Conservation (phyloP, 2,888 invertebrate species). For the Eristalis arbustorum region DNA sequence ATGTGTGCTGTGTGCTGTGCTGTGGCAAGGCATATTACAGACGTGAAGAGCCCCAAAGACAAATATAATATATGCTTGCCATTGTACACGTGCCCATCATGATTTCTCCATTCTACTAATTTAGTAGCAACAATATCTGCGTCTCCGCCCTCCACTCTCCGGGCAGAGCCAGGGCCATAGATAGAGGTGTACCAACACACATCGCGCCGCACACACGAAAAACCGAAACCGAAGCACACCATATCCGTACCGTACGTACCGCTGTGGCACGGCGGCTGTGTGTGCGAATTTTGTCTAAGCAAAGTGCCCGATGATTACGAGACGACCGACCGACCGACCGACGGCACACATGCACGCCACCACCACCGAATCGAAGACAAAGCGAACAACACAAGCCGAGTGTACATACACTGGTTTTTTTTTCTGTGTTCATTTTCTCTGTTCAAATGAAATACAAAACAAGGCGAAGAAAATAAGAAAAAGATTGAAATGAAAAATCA, state of each 20-base stretch:
- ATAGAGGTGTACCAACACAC: not conserved
- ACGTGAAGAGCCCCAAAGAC: not conserved
- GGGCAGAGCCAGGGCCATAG: not conserved
- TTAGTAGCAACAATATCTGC: conserved; percentile 24
- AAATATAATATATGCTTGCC: conserved; percentile 13
- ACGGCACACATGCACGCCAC: conserved; percentile 24
- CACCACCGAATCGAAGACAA: conserved; percentile 19
- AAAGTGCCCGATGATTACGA: conserved; percentile 36
- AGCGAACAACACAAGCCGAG: not conserved
- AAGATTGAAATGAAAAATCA: conserved; percentile 55
- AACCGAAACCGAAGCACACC: not conserved
- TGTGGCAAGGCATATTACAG: not conserved
- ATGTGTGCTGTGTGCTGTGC: not conserved
- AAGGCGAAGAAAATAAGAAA: not conserved
- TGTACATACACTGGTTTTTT: not conserved
- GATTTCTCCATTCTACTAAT: conserved; percentile 53
- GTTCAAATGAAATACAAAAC: not conserved
- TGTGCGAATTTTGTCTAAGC: conserved; percentile 49
- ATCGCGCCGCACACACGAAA: no score
- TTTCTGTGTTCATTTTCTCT: not conserved
- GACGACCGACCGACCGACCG: not conserved
- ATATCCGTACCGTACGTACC: not conserved
- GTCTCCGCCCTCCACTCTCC: no score
- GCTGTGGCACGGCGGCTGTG: not conserved
- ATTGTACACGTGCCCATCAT: conserved; percentile 51